Base-by-base conservation (phyloP, 2,888 invertebrate species). In the Tetrapedia diversipes region DNA sequence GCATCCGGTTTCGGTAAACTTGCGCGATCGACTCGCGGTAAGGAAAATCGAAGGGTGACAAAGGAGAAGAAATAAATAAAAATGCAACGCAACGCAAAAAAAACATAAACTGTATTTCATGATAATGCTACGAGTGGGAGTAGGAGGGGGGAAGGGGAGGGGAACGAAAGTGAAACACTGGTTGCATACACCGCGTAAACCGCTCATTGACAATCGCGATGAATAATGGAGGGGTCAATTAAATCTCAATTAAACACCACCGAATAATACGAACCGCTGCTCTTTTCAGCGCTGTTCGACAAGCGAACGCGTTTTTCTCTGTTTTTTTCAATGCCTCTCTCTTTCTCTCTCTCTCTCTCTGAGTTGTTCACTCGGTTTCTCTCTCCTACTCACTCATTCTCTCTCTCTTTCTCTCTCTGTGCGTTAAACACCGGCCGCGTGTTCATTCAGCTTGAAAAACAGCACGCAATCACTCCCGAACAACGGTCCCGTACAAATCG, bases 191-290 rank as follows among this genome's bases (percentile, higher is more conserved):
- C 80, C 77, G 75, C 72, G 73, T 77, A 76, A 84, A 82, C 81
- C 86, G 79, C 86, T 85, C 86, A 88, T 86, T 88, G 88, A 87
- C 89, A 88, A 86, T 86, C 86, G 83, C 75, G 83, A 88, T 87
- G 87, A 88, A 88, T 88, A 88, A 88, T 88, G 89, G 88, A 87
- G 86, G 84, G 83, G 82, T 85, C 86, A 87, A 88, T 88, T 88
- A 88, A 88, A 88, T 88, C 87, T 84, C 88, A 84, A 88, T 88
- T 87, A 87, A 87, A 84, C 86, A 85, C 82, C 75, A 80, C 81
- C 88, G 83, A 85, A 88, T 87, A 86, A 88, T 86, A 82, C 81
- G 78, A 84, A 80, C 85, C 83, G 84, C 78, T 77, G 78, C 77
- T 79, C 80, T 82, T 80, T 83, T 83, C 87, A 81, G 45, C 66